Percentiles rank a stretch among this genome's conserved stretches.
phyloP scores from a whole-genome alignment of 2,797 vertebrate genomes.

The Tadarida brasiliensis region DNA sequence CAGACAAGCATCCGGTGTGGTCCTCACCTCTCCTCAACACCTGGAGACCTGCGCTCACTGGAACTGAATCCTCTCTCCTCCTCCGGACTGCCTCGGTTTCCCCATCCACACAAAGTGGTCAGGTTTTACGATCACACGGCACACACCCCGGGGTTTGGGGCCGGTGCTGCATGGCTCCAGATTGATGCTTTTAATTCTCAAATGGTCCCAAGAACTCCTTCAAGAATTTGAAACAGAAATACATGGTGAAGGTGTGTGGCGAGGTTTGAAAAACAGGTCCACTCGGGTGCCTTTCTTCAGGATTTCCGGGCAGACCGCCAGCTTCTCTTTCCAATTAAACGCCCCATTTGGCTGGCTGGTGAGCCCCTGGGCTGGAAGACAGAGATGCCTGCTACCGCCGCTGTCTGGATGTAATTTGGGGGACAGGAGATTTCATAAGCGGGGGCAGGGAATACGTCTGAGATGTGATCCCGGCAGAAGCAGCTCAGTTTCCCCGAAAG shows the following conservation, averaged over 20 bases:
- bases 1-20: not conserved
- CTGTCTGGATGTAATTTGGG: conserved; percentile 59
- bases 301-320: conserved; percentile 65
- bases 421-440: not conserved
- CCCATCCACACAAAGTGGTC: not conserved
- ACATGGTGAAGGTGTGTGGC: not conserved
- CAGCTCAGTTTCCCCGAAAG: fast-evolving
- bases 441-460: not conserved
- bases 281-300: not conserved
- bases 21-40: not conserved
- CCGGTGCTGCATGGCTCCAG: fast-evolving
- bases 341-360: conserved; percentile 64
- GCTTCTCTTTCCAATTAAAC: conserved; percentile 63
- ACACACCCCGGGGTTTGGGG: fast-evolving
- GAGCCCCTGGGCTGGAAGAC: conserved; percentile 41
- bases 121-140: fast-evolving
- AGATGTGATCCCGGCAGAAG: not conserved
- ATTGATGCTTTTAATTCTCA: not conserved
- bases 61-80: not conserved
- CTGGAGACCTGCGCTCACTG: not conserved
- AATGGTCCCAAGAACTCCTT: not conserved
- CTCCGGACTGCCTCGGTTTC: not conserved
- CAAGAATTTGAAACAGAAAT: not conserved
- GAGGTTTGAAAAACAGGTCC: not conserved
- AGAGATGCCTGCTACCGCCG: not conserved